These are phyloP conservation scores for Caenorhabditis afra DNA, from an alignment of 2,888 invertebrate genomes.

Conservation along the genomic window DNA sequence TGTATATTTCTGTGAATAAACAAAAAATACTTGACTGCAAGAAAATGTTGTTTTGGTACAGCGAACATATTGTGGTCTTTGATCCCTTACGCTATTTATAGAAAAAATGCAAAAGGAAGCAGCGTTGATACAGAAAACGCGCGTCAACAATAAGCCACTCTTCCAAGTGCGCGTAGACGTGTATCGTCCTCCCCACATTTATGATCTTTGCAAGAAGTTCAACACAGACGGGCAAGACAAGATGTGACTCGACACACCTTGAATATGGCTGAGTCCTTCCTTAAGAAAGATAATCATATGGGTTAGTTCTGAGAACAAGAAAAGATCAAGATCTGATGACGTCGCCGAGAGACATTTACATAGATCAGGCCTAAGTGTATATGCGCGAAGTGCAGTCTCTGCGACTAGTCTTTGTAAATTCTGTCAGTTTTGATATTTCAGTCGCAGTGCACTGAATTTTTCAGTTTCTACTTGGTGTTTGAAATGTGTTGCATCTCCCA, in stretches of 20 bases:
- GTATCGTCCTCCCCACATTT: no score
- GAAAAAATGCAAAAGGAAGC: not conserved
- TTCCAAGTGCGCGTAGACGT: not conserved
- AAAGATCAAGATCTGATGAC: constrained; percentile 50
- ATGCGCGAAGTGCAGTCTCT: not conserved
- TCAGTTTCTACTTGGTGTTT: no score
- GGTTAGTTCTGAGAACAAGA: not conserved
- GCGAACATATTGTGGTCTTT: constrained; percentile 24
- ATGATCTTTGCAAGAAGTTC: not conserved
- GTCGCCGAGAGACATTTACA: constrained; percentile 33
- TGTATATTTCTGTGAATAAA: constrained; percentile 46
- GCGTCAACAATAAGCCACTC: not conserved
- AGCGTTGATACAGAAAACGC: not conserved
- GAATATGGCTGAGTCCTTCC: no score
- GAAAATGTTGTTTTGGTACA: constrained; percentile 24
- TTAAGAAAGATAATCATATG: constrained; percentile 9
- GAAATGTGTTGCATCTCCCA: no score
- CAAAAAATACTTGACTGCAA: not conserved
- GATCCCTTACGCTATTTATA: constrained; percentile 13
- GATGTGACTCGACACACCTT: no score
- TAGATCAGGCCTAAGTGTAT: constrained; percentile 21
- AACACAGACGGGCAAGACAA: not conserved
- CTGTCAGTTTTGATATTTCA: not conserved
- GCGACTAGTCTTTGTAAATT: not conserved
- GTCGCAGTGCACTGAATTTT: no score